Conservation (phyloP, 37 sponge, comb jelly and placozoan species). For the Spongilla lacustris region DNA sequence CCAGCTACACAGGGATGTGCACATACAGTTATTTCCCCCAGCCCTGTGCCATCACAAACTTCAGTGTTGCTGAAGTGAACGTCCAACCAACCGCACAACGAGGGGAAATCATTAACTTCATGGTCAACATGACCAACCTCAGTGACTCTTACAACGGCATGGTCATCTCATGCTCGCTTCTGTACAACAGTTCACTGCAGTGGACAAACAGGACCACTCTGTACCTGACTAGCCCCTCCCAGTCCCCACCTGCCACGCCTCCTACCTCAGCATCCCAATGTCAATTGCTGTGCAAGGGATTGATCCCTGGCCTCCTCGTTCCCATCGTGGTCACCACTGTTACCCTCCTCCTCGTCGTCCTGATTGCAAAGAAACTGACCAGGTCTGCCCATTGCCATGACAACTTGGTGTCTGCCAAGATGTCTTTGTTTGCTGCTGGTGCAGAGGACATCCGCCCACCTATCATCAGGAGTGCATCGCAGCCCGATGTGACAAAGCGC, state of each 20-base stretch:
- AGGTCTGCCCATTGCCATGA: too few relatives aligned
- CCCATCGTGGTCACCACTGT: not conserved
- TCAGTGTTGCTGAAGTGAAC: too few relatives aligned
- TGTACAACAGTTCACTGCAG: too few relatives aligned
- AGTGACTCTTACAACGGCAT: not conserved
- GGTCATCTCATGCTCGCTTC: too few relatives aligned
- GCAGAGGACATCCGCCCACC: too few relatives aligned
- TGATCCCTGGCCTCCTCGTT: not conserved
- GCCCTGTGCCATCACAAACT: too few relatives aligned
- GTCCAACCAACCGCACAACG: too few relatives aligned
- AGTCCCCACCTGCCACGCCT: not conserved
- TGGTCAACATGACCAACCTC: not conserved
- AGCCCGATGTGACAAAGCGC: too few relatives aligned
- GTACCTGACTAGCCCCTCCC: not conserved
- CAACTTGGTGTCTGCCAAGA: too few relatives aligned
- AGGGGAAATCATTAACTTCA: not conserved
- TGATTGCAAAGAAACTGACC: not conserved
- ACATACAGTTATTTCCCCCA: not conserved
- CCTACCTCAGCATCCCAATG: not conserved
- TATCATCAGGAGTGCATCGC: too few relatives aligned
- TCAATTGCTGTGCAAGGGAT: not conserved
- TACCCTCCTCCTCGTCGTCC: not conserved
- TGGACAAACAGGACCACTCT: too few relatives aligned
- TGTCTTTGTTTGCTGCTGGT: too few relatives aligned
- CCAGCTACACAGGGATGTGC: not conserved